A percentile compares a stretch with the other conserved stretches of the same genome.
phyloP scores from a whole-genome alignment of 23 tunicate species.

The Trididemnum clinides region DNA sequence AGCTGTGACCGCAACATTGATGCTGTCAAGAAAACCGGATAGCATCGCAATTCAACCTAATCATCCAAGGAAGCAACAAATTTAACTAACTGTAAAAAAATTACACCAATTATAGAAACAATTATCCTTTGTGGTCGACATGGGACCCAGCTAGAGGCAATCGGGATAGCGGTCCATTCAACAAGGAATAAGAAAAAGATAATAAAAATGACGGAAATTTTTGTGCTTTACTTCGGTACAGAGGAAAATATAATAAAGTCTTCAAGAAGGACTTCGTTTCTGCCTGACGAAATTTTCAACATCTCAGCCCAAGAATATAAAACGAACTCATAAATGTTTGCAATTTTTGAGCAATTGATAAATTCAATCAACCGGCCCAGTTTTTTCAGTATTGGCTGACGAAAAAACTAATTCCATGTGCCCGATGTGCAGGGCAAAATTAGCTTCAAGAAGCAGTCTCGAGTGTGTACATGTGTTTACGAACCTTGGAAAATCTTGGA shows the following conservation, averaged over 20 bases:
- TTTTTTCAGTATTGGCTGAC: conserved; percentile 4
- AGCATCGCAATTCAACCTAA: background rate
- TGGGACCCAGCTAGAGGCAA: background rate
- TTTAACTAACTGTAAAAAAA: background rate
- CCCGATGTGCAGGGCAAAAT: background rate
- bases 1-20: background rate
- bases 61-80: background rate
- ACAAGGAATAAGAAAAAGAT: background rate
- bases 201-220: background rate
- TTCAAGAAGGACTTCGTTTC: background rate
- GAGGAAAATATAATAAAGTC: background rate
- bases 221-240: background rate
- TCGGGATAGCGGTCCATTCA: conserved; percentile 4
- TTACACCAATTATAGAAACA: conserved; percentile 18
- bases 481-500: background rate
- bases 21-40: background rate
- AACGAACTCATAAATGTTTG: conserved; percentile 6
- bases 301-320: background rate
- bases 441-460: background rate
- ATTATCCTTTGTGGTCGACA: background rate
- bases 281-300: conserved; percentile 4
- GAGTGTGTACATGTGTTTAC: background rate
- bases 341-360: background rate
- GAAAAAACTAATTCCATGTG: conserved; percentile 8
- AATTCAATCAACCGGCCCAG: background rate